Base-by-base conservation (phyloP, 2,113 vertebrate species). In the Gulo gulo region DNA sequence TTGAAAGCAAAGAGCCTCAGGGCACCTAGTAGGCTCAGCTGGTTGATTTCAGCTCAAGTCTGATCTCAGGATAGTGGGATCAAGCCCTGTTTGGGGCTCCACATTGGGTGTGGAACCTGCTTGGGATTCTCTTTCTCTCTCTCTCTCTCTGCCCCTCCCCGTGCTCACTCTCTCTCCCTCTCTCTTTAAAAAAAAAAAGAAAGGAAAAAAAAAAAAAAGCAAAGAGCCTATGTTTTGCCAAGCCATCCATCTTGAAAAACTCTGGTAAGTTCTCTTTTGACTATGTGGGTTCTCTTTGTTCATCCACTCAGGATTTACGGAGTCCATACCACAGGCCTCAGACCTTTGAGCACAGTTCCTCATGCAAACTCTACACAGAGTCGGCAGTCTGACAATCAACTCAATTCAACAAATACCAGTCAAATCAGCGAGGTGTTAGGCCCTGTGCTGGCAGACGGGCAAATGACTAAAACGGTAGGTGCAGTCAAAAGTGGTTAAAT, bases 161-260 rank as follows among this genome's bases (percentile, higher is more conserved):
- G 6, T 65, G 7, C 31, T 34, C 65, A 34, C 31, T 13, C 31
- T 67, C 31, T 7, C 2, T n/a, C 65, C 14, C 31, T 67, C 31
- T 67, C 31, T 34, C 31, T 67, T 7, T 31, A 10, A 65, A 63
- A 63, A 63, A 31, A 65, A 67, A n/a, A n/a, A n/a, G n/a, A n/a
- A n/a, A n/a, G n/a, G n/a, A n/a, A n/a, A 31, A 18, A n/a, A 67
- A 69, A 18, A 69, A 69, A 69, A 88, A 88, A 79, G 24, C 39
- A 85, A 94, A 94, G 78, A 79, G 20, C 34, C 55, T 84, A 88
- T 50, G 15, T 42, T 98, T 94, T 89, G 57, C n/a, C 52, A 83
- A 95, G 47, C 59, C 42, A 94, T 67, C 34, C 7, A 23, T 91
- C 78, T 91, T 26, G 36, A 89, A 78, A 97, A 96, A 59, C 76